Percentiles rank a stretch among this genome's conserved stretches.
These are phyloP conservation scores for Alcis repandata DNA, from an alignment of 2,888 invertebrate genomes.

Conservation along the genomic window DNA sequence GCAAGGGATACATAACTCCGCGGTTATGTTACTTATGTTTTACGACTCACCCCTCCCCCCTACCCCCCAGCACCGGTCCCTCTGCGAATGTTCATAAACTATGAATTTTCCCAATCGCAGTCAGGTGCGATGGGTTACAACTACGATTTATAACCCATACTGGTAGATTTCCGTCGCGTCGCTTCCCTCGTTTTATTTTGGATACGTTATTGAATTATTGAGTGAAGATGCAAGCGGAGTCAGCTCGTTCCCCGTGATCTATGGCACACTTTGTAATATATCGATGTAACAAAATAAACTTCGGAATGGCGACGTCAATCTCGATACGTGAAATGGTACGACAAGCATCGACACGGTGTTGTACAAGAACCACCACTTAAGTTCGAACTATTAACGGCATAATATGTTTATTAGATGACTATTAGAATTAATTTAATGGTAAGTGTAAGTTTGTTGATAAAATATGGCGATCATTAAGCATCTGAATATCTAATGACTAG, in stretches of 20 bases:
- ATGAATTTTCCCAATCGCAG: slow-evolving; percentile 80
- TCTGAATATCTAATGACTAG: slow-evolving; percentile 8
- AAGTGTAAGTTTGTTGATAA: slow-evolving; percentile 17
- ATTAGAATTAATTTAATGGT: slow-evolving; percentile 17
- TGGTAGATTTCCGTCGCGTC: slow-evolving; percentile 58
- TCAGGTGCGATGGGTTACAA: slow-evolving; percentile 78
- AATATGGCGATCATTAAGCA: slow-evolving; percentile 14
- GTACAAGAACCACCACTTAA: slow-evolving; percentile 6
- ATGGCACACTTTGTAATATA: slow-evolving; percentile 16
- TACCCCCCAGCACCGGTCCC: slow-evolving; percentile 31
- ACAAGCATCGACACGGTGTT: not conserved
- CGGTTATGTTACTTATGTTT: slow-evolving; percentile 57
- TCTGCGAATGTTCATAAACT: slow-evolving; percentile 73
- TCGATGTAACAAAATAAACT: slow-evolving; percentile 3
- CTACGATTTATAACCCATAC: slow-evolving; percentile 76
- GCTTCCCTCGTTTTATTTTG: slow-evolving; percentile 63
- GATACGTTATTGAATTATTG: slow-evolving; percentile 72
- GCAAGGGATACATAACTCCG: slow-evolving; percentile 73
- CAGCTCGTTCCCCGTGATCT: slow-evolving; percentile 23
- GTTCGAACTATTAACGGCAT: slow-evolving; percentile 3
- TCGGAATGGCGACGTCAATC: not conserved
- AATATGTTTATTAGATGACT: slow-evolving; percentile 14
- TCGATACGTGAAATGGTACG: not conserved
- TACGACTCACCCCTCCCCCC: slow-evolving; percentile 56
- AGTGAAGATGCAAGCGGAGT: slow-evolving; percentile 43